These are phyloP conservation scores for Dendrophyllia cribrosa DNA, from an alignment of 64 coral and sea anemone species.

Conservation along the genomic window DNA sequence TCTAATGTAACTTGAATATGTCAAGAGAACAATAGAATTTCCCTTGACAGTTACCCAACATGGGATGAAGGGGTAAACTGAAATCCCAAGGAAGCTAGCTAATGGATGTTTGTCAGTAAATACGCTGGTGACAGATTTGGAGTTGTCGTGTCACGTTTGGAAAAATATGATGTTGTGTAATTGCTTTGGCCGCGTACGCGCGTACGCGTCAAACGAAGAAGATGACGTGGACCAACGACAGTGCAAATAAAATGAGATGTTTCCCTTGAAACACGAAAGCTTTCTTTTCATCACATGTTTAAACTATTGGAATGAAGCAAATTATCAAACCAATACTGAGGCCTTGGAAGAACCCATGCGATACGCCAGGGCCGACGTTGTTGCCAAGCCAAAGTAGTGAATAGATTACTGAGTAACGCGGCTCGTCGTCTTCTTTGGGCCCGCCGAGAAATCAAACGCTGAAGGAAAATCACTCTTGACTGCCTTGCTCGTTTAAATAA, in stretches of 20 bases:
- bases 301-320: too few species aligned
- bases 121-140: not conserved
- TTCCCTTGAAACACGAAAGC: too few species aligned
- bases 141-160: not conserved
- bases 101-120: not conserved
- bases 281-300: too few species aligned
- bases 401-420: not conserved
- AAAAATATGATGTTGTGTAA: not conserved
- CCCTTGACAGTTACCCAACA: conserved; percentile 22
- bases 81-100: not conserved
- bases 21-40: conserved; percentile 37
- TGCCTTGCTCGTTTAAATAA: not conserved
- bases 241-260: too few species aligned
- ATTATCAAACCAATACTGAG: too few species aligned
- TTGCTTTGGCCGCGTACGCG: not conserved
- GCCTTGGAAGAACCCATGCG: too few species aligned
- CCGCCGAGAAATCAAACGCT: not conserved
- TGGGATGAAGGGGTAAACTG: not conserved
- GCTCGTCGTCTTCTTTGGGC: not conserved
- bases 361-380: too few species aligned
- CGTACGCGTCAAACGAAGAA: not conserved
- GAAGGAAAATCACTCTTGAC: not conserved
- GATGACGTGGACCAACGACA: not conserved
- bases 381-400: too few species aligned
- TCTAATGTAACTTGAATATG: not conserved